Percentiles rank a stretch among this genome's conserved stretches.
Evolutionary conservation across 2,888 invertebrate genomes (phyloP).

Genomic region (Leptinotarsa peninsularis): DNA sequence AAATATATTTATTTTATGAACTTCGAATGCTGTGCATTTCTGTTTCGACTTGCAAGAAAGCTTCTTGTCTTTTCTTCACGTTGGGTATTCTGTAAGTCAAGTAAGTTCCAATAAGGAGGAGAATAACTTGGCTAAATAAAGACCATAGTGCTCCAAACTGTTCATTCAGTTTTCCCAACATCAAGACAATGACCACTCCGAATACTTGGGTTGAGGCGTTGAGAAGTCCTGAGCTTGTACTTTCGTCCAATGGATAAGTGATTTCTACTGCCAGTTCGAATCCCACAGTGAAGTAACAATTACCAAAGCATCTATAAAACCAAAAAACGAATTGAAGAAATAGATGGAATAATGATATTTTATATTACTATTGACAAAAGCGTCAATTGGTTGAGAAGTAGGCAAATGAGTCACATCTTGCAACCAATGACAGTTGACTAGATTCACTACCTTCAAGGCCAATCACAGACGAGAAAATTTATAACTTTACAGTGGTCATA

Average conservation of each 20-base stretch:
- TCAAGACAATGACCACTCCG: constrained; percentile 51
- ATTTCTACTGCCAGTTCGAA: constrained; percentile 56
- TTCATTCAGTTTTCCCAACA: constrained; percentile 45
- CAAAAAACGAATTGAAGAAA: no score
- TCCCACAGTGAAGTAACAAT: constrained; percentile 54
- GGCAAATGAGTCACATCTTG: no score
- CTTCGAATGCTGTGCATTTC: background rate
- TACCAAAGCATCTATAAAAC: constrained; percentile 51
- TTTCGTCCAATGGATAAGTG: constrained; percentile 56
- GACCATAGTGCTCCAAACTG: constrained; percentile 36
- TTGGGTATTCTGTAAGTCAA: constrained; percentile 45
- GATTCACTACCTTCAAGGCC: no score
- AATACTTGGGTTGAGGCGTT: constrained; percentile 53
- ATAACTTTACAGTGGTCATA: no score
- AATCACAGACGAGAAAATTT: no score
- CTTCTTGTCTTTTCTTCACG: constrained; percentile 46
- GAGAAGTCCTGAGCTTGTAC: constrained; percentile 55
- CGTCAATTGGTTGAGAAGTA: no score
- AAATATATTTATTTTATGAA: no score
- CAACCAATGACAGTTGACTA: no score
- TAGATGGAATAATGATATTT: no score
- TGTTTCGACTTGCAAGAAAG: constrained; percentile 37
- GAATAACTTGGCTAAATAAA: constrained; percentile 33
- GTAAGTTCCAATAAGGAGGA: constrained; percentile 46
- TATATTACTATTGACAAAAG: no score